A percentile compares a stretch with the other conserved stretches of the same genome.
Evolutionary conservation across 2,888 invertebrate genomes (phyloP).

Genomic region (Fragum whitleyi): DNA sequence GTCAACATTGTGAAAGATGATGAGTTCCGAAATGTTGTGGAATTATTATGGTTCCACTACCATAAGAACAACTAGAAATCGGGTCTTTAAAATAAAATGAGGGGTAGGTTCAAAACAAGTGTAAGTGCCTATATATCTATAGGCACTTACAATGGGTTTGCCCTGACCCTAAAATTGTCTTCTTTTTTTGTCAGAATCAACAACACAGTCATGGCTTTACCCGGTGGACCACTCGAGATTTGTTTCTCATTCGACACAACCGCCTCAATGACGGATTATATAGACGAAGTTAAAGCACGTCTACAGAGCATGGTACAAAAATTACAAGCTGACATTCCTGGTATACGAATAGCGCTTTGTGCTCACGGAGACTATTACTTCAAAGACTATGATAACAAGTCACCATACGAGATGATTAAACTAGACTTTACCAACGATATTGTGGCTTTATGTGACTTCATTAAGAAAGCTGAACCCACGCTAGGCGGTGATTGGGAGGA

Average conservation of each 20-base stretch:
- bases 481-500: conserved; percentile 74
- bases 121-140: too few relatives aligned
- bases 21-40: too few relatives aligned
- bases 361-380: conserved; percentile 81
- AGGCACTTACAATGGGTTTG: too few relatives aligned
- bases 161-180: too few relatives aligned
- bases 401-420: conserved; percentile 67
- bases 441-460: conserved; percentile 65
- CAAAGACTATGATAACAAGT: conserved; percentile 65
- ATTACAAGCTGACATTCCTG: conserved; percentile 43
- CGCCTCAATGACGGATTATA: conserved; percentile 37
- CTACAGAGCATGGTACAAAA: conserved; percentile 43
- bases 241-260: conserved; percentile 48
- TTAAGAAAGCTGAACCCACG: conserved; percentile 59
- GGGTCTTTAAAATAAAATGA: too few relatives aligned
- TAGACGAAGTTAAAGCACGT: conserved; percentile 37
- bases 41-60: too few relatives aligned
- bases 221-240: conserved; percentile 38
- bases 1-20: too few relatives aligned
- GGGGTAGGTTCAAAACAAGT: too few relatives aligned
- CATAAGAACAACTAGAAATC: too few relatives aligned
- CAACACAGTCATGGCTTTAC: conserved; percentile 19
- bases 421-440: conserved; percentile 70
- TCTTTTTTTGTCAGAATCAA: too few relatives aligned
- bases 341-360: conserved; percentile 79